Evolutionary conservation across 1,140 invertebrate species (phyloP).

Genomic region (Parapsyche elsis): DNA sequence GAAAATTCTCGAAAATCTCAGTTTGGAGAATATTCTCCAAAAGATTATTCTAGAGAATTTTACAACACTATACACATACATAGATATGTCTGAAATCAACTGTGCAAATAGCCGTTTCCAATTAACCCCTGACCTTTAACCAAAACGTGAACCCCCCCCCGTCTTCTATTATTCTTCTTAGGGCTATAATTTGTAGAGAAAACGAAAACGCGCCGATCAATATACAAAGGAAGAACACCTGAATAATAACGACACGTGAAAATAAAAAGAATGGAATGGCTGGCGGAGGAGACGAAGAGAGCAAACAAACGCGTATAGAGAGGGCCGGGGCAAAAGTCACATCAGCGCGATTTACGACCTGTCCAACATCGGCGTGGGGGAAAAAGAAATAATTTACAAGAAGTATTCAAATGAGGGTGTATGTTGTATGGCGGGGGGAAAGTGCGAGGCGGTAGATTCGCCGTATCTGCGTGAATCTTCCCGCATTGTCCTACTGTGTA

Average conservation of each 20-base stretch:
- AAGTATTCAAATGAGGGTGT: slow-evolving; percentile 53
- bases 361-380: slow-evolving; percentile 24
- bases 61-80: too few species aligned
- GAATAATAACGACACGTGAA: not conserved
- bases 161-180: too few species aligned
- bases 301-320: not conserved
- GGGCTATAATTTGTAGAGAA: too few species aligned
- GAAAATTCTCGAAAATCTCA: too few species aligned
- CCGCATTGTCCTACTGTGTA: slow-evolving; percentile 40
- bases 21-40: too few species aligned
- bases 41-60: too few species aligned
- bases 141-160: too few species aligned
- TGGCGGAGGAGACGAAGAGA: not conserved
- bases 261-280: not conserved
- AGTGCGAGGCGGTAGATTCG: not conserved
- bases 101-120: too few species aligned
- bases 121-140: too few species aligned
- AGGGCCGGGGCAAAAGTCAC: slow-evolving; percentile 28
- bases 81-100: too few species aligned
- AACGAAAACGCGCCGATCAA: too few species aligned
- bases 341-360: slow-evolving; percentile 30
- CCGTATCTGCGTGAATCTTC: slow-evolving; percentile 39
- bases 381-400: slow-evolving; percentile 52
- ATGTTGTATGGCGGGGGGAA: not conserved
- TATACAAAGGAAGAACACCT: too few species aligned